These are phyloP conservation scores for Drosophila austrosaltans DNA, from an alignment of 2,888 invertebrate species.

Conservation along the genomic window DNA sequence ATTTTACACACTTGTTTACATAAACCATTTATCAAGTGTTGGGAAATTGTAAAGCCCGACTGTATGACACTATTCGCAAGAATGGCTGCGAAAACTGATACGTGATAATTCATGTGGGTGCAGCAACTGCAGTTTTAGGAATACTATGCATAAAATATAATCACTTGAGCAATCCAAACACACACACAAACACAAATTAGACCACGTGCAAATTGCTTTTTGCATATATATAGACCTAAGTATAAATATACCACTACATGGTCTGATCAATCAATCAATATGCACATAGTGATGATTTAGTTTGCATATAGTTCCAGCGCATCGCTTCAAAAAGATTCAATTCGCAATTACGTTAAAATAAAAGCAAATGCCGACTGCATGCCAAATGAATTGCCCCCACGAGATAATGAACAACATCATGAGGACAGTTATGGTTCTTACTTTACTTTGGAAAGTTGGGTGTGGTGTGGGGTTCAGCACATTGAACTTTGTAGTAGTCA, in stretches of 20 bases:
- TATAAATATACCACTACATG: slow-evolving; percentile 19
- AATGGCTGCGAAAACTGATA: neutral
- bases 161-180: slow-evolving; percentile 11
- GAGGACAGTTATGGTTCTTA: slow-evolving; percentile 4
- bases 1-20: neutral
- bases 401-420: slow-evolving; percentile 11
- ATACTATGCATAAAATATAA: slow-evolving; percentile 2
- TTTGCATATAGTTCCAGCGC: slow-evolving; percentile 53
- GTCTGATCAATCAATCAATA: slow-evolving; percentile 54
- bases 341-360: slow-evolving; percentile 67
- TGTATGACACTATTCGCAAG: neutral
- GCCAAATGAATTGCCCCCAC: slow-evolving; percentile 47
- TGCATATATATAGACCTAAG: neutral
- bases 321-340: slow-evolving; percentile 58
- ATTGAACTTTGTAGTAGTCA: neutral
- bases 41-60: neutral
- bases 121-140: neutral
- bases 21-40: neutral
- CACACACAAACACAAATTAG: slow-evolving; percentile 32
- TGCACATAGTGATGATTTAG: slow-evolving; percentile 63
- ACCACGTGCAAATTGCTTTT: slow-evolving; percentile 53
- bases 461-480: slow-evolving; percentile 9
- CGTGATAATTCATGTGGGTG: slow-evolving; percentile 2
- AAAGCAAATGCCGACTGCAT: slow-evolving; percentile 67
- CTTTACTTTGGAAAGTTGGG: slow-evolving; percentile 10